These are phyloP conservation scores for Acanthosepion lycidas DNA, from an alignment of 2,888 invertebrate genomes.

Conservation along the genomic window DNA sequence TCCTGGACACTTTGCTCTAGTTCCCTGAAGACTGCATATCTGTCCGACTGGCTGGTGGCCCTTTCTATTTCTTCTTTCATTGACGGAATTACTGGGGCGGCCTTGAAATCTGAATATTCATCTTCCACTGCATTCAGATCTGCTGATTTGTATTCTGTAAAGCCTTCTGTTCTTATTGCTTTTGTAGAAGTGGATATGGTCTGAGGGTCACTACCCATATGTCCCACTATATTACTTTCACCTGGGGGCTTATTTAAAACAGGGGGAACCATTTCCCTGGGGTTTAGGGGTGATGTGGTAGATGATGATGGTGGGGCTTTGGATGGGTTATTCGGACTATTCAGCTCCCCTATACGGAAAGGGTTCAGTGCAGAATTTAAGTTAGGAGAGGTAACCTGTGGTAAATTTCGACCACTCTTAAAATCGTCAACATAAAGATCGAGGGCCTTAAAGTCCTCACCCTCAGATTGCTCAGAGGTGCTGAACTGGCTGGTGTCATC, in stretches of 20 bases:
- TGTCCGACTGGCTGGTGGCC: constrained; percentile 35
- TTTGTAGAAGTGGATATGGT: constrained; percentile 49
- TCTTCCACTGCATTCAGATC: constrained; percentile 46
- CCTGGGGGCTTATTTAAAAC: constrained; percentile 38
- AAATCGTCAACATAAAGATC: constrained; percentile 69
- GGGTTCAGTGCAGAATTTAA: neutral
- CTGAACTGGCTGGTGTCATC: constrained; percentile 68
- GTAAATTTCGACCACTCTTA: constrained; percentile 58
- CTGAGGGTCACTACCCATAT: constrained; percentile 38
- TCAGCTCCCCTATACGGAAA: neutral
- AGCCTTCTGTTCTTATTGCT: constrained; percentile 34
- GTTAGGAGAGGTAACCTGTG: constrained; percentile 49
- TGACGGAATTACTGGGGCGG: constrained; percentile 49
- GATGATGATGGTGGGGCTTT: constrained; percentile 40
- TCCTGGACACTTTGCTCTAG: neutral
- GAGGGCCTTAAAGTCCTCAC: constrained; percentile 67
- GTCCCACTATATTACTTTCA: constrained; percentile 37
- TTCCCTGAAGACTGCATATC: constrained; percentile 39
- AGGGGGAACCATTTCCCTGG: constrained; percentile 37
- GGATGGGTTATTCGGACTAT: constrained; percentile 55
- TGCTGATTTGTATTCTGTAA: constrained; percentile 50
- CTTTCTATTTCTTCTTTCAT: constrained; percentile 18
- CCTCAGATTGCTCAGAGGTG: constrained; percentile 69
- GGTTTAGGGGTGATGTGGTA: neutral
- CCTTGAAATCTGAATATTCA: constrained; percentile 52